Percentiles rank a stretch among this genome's conserved stretches.
phyloP scores from a whole-genome alignment of 1,140 invertebrate species.

The Hylyphantes graminicola region DNA sequence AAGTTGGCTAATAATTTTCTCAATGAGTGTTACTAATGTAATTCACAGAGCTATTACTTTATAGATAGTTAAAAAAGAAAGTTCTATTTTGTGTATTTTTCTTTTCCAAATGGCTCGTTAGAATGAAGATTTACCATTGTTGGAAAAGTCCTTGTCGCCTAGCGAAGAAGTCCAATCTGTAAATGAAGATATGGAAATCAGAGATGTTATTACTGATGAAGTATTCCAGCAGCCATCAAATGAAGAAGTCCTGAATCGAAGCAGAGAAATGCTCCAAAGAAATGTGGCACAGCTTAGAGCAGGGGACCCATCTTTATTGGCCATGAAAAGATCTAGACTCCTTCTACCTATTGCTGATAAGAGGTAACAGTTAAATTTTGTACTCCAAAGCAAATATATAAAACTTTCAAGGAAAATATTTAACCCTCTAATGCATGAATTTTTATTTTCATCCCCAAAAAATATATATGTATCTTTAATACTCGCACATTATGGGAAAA shows the following conservation, averaged over 20 bases:
- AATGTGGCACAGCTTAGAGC: not conserved
- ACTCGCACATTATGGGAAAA: too few relatives aligned
- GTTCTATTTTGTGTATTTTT: not conserved
- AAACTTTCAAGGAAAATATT: not conserved
- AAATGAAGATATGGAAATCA: not conserved
- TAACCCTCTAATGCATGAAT: not conserved
- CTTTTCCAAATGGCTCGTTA: not conserved
- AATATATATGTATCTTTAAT: too few relatives aligned
- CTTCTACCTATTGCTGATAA: conserved; percentile 22
- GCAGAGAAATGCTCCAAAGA: conserved; percentile 35
- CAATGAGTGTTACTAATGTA: not conserved
- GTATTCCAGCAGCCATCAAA: not conserved
- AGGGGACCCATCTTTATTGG: not conserved
- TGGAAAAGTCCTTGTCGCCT: not conserved
- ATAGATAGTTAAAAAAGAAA: not conserved
- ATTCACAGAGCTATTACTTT: not conserved
- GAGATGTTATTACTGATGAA: conserved; percentile 49
- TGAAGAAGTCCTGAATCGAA: conserved; percentile 25
- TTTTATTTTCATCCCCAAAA: too few relatives aligned
- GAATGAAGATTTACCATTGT: not conserved
- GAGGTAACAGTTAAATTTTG: conserved; percentile 7
- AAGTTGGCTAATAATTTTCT: not conserved
- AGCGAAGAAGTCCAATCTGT: not conserved
- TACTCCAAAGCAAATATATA: not conserved
- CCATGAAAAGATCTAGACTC: conserved; percentile 6